Evolutionary conservation across 2,888 invertebrate species (phyloP).

Genomic region (Troilus luridus): DNA sequence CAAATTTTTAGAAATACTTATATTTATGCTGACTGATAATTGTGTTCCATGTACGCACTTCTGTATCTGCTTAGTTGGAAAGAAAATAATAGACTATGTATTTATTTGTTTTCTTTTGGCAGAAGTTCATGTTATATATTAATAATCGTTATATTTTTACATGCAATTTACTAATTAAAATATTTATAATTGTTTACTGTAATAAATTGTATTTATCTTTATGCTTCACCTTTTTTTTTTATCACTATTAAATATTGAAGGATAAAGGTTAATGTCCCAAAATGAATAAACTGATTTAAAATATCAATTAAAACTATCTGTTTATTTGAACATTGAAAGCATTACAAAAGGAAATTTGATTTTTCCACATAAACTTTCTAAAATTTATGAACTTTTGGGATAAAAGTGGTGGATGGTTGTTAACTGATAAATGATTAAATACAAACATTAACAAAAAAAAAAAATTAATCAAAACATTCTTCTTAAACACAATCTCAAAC

Average conservation of each 20-base stretch:
- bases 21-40: neutral
- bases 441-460: slow-evolving; percentile 33
- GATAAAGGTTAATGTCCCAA: neutral
- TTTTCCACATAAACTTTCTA: slow-evolving; percentile 53
- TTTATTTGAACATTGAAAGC: slow-evolving; percentile 59
- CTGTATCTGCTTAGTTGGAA: neutral
- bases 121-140: slow-evolving; percentile 18
- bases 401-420: slow-evolving; percentile 52
- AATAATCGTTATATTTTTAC: slow-evolving; percentile 12
- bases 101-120: neutral
- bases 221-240: neutral
- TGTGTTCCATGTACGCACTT: slow-evolving; percentile 32
- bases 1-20: neutral
- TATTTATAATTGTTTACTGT: slow-evolving; percentile 28
- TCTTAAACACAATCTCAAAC: slow-evolving; percentile 46
- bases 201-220: neutral
- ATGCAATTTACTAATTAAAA: slow-evolving; percentile 15
- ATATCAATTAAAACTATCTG: slow-evolving; percentile 57
- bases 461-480: slow-evolving; percentile 23
- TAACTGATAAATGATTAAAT: slow-evolving; percentile 17
- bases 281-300: slow-evolving; percentile 45
- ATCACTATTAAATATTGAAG: neutral
- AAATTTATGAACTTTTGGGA: slow-evolving; percentile 51
- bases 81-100: neutral
- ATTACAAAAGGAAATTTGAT: slow-evolving; percentile 53